Percentiles rank a stretch among this genome's conserved stretches.
Conservation (phyloP, 2,888 invertebrate species). For the Acrobasis suavella region DNA sequence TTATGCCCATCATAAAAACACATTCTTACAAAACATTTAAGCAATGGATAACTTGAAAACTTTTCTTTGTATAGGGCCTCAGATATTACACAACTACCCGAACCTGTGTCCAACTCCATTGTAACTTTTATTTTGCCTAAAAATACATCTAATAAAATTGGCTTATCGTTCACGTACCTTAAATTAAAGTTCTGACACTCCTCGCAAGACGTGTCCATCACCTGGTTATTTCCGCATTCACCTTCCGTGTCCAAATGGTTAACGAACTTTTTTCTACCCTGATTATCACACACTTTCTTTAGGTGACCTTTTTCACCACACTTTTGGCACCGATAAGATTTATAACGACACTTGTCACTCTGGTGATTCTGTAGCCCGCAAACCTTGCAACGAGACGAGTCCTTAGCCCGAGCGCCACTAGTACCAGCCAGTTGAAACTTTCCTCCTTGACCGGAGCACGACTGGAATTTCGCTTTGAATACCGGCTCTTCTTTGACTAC, state of each 20-base stretch:
- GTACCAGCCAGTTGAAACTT: no score
- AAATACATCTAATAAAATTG: constrained; percentile 25
- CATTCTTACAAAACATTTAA: constrained; percentile 29
- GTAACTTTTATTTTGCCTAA: constrained; percentile 19
- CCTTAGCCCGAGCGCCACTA: neutral
- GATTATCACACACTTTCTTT: constrained; percentile 31
- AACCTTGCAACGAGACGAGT: constrained; percentile 23
- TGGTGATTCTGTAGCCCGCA: constrained; percentile 31
- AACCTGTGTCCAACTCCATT: constrained; percentile 35
- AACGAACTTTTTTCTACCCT: neutral
- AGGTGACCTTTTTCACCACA: constrained; percentile 34
- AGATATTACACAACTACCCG: constrained; percentile 31
- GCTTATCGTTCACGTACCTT: constrained; percentile 31
- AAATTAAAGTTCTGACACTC: constrained; percentile 32
- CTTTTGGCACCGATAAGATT: constrained; percentile 31
- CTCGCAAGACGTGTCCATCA: constrained; percentile 21
- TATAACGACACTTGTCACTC: constrained; percentile 30
- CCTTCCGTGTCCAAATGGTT: no score
- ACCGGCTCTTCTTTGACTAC: no score
- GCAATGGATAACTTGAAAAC: constrained; percentile 24
- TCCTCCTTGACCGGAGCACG: no score
- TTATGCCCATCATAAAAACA: constrained; percentile 38
- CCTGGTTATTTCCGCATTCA: neutral
- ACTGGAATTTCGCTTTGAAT: no score
- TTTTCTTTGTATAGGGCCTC: constrained; percentile 25